phyloP scores from a whole-genome alignment of 53 echinoderm and acorn worm species.

The Holothuria leucospilota region DNA sequence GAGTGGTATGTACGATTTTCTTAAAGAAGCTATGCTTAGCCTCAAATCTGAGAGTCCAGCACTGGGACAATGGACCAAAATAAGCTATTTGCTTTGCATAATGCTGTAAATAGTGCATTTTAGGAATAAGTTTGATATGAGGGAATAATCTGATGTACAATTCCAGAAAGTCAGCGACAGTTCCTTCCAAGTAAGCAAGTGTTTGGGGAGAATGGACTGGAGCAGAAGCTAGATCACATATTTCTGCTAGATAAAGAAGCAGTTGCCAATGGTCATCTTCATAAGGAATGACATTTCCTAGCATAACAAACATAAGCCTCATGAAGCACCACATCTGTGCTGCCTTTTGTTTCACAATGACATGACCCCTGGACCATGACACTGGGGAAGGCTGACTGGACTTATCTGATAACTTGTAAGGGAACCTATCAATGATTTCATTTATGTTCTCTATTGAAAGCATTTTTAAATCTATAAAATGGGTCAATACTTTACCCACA shows the following conservation, averaged over 20 bases:
- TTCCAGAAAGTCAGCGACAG: constrained; percentile 28
- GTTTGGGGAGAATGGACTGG: constrained; percentile 27
- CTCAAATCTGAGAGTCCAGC: constrained; percentile 56
- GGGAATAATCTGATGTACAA: constrained; percentile 10
- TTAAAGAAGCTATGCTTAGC: constrained; percentile 48
- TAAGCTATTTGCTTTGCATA: constrained; percentile 32
- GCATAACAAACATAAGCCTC: constrained; percentile 49
- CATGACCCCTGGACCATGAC: constrained; percentile 6
- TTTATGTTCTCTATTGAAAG: constrained; percentile 49
- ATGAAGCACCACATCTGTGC: constrained; percentile 56
- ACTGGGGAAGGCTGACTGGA: constrained; percentile 38
- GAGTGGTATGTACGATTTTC: constrained; percentile 36
- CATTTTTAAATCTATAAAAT: constrained; percentile 7
- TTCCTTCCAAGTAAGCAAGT: constrained; percentile 17
- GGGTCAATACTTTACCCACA: constrained; percentile 44
- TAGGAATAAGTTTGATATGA: constrained; percentile 51
- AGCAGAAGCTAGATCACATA: constrained; percentile 35
- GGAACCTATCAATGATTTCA: constrained; percentile 31
- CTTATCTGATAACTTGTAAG: constrained; percentile 39
- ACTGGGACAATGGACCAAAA: constrained; percentile 44
- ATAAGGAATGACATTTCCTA: constrained; percentile 36
- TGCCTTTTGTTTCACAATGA: constrained; percentile 47
- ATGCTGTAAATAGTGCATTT: constrained; percentile 53
- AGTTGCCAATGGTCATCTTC: constrained; percentile 32
- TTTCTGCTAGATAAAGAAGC: constrained; percentile 22